Evolutionary conservation across 2,797 vertebrate genomes (phyloP), one percentile per base, ranked within the genome.

Genomic region (Caiman crocodilus): DNA sequence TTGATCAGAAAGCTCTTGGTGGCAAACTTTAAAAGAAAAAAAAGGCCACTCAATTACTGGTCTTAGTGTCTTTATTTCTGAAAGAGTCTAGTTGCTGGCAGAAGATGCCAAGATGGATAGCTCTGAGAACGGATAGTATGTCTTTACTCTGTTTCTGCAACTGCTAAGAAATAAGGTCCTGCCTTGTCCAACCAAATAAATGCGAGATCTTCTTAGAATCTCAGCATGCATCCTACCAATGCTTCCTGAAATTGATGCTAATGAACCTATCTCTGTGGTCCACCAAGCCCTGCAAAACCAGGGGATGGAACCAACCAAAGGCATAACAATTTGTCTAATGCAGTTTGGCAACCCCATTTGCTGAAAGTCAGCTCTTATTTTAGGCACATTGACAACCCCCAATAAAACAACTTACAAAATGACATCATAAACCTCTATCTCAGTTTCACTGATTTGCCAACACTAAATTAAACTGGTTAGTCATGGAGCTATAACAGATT

Each of bases 401-500:
- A 63, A 67, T 17, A 59, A 50, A 84, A 77, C 85, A 58, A 80
- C 28, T 83, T 83, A 5, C 17, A 2, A 5, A 5, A 32, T 11
- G 42, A 7, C 42, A 32, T 18, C 69, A 80, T 10, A 61, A 60
- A 50, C 76, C 25, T 23, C 50, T 50, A 76, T 1, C 69, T 61
- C 35, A 89, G 56, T 28, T 8, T 23, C 14, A 55, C 42, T 14
- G 79, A 79, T 8, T 69, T 30, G 56, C 15, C 30, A 92, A 74
- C 60, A 73, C 5, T 42, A 59, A 89, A 85, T 30, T 42, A 59
- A 89, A 85, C 35, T 78, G 67, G 67, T 57, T 15, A 93, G 35
- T 35, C 76, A 63, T 15, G 30, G 5, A 42, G n/a, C 84, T 60
- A 6, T 21, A 30, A 32, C 32, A 57, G 42, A 30, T 21, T 59